Conservation (phyloP, 1,140 invertebrate genomes). For the Ruditapes philippinarum region DNA sequence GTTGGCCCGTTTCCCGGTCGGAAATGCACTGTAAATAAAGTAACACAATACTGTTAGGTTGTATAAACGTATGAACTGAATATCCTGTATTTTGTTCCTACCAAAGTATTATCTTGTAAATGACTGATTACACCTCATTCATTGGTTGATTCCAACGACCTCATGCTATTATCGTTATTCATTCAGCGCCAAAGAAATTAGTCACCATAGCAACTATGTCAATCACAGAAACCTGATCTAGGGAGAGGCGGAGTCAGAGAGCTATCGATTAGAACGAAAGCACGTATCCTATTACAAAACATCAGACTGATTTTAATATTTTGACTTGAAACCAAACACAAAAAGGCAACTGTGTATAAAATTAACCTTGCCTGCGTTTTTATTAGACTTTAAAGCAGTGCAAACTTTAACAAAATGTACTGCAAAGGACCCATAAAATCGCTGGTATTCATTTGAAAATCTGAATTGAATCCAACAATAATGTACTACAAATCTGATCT, state of each 20-base stretch:
- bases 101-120: constrained; percentile 71
- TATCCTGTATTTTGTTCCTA: constrained; percentile 61
- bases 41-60: constrained; percentile 65
- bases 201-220: constrained; percentile 84
- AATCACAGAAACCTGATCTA: constrained; percentile 84
- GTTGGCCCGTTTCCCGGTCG: constrained; percentile 80
- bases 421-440: constrained; percentile 33
- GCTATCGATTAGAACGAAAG: constrained; percentile 55
- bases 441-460: constrained; percentile 4
- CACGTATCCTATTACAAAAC: constrained; percentile 69
- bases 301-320: constrained; percentile 66
- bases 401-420: constrained; percentile 30
- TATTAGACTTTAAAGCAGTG: constrained; percentile 60
- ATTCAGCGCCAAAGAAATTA: constrained; percentile 81
- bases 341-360: constrained; percentile 50
- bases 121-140: constrained; percentile 75
- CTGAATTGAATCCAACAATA: not conserved
- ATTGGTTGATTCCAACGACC: constrained; percentile 82
- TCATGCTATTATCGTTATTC: constrained; percentile 82
- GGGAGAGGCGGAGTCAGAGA: constrained; percentile 71
- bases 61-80: constrained; percentile 57
- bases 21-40: constrained; percentile 78
- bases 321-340: constrained; percentile 40
- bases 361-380: constrained; percentile 61
- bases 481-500: constrained; percentile 16